Base-by-base conservation (phyloP, 2,113 vertebrate genomes). In the Megalops atlanticus region DNA sequence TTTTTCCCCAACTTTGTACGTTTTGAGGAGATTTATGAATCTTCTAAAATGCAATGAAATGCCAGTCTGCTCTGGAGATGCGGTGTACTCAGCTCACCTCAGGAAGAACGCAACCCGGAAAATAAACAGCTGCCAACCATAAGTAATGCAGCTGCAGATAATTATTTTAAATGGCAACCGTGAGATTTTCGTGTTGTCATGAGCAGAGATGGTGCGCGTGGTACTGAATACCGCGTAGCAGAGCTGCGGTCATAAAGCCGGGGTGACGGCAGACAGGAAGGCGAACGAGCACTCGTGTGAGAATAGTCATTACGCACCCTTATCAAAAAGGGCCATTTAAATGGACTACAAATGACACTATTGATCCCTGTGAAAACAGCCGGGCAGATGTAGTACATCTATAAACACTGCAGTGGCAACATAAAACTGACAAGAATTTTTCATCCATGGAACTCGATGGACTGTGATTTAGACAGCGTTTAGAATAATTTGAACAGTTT, bases 251-350 rank as follows among this genome's bases (percentile, higher is more conserved):
- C 84, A 90, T 92, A 92, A 93, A 92, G 87, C 91, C 87, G 12
- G 70, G 86, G 90, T 86, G 88, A 92, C 87, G 83, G 83, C 84
- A 85, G 78, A 87, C 91, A 90, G 90, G 91, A 92, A 92, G 87
- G 85, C 52, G 89, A 90, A 91, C 88, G 92, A 8, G 78, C 45
- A 74, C 88, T 89, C 85, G 81, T 83, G 80, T 79, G 81, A 80
- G 82, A 78, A 78, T 40, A 33, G 0, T 71, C 14, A 40, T 80
- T 85, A 85, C 86, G 88, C 87, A 87, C 88, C 84, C 89, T 89
- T 88, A 89, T 85, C 41, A 72, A 49, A 73, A 40, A 24, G 70
- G 16, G 14, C 33, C 4, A 73, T 21, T 36, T 72, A 36, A 72
- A 31, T 64, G 58, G n/a, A 10, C 52, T 11, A 31, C 7, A 14